Percentiles rank a stretch among this genome's conserved stretches.
These are phyloP conservation scores for Drosophila ficusphila DNA, from an alignment of 1,140 invertebrate species.

Conservation along the genomic window DNA sequence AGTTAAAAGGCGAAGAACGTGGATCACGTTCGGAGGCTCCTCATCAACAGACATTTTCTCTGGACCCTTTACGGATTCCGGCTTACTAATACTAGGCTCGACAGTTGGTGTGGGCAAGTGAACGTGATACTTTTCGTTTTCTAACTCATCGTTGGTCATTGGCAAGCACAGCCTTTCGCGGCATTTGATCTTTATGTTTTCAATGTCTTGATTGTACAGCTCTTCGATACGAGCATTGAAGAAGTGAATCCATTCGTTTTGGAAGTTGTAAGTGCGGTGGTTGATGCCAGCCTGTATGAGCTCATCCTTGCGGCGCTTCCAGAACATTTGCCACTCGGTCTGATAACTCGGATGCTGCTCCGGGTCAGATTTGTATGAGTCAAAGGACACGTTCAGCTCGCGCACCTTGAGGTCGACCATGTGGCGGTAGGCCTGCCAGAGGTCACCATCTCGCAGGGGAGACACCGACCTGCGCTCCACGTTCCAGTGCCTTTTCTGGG, in stretches of 20 bases:
- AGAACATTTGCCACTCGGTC: conserved; percentile 93
- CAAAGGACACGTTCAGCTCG: conserved; percentile 58
- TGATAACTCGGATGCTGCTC: conserved; percentile 93
- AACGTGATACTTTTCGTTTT: conserved; percentile 65
- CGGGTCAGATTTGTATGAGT: conserved; percentile 86
- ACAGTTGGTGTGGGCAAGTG: not conserved
- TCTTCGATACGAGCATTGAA: conserved; percentile 92
- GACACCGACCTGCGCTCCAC: conserved; percentile 64
- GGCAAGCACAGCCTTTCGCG: conserved; percentile 66
- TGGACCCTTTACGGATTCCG: not conserved
- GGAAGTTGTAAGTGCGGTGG: conserved; percentile 91
- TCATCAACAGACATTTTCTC: not conserved
- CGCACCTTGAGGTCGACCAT: conserved; percentile 68
- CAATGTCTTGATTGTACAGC: conserved; percentile 87
- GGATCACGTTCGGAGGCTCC: conserved; percentile 84
- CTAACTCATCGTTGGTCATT: conserved; percentile 59
- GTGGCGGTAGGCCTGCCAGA: conserved; percentile 76
- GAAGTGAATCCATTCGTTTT: conserved; percentile 92
- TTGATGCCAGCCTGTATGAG: conserved; percentile 86
- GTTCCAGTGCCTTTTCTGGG: conserved; percentile 36
- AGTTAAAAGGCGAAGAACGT: conserved; percentile 89
- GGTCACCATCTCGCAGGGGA: conserved; percentile 60
- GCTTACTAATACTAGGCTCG: not conserved
- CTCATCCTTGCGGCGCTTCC: conserved; percentile 85
- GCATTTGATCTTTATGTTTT: conserved; percentile 81